A percentile compares a stretch with the other conserved stretches of the same genome.
Conservation (phyloP, 2,888 invertebrate species). For the Cheilosia variabilis region DNA sequence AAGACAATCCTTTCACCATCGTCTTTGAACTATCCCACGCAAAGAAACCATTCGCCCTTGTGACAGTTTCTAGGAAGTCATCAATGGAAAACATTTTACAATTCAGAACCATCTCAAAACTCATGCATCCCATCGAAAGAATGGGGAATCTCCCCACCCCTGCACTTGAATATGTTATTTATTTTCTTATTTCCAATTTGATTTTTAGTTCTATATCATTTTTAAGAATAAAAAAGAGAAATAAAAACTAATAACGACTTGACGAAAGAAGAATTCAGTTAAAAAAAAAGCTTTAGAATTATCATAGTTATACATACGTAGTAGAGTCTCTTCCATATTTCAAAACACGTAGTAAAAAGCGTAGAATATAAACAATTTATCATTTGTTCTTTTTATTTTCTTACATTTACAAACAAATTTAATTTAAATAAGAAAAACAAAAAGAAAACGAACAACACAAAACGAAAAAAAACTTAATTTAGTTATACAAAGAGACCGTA, state of each 20-base stretch:
- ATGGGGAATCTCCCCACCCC: background rate
- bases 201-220: slow-evolving; percentile 13
- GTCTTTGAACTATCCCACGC: too few relatives aligned
- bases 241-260: background rate
- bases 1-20: too few relatives aligned
- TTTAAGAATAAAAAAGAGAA: slow-evolving; percentile 15
- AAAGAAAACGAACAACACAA: slow-evolving; percentile 18
- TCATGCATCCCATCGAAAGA: background rate
- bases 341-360: slow-evolving; percentile 22
- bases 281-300: slow-evolving; percentile 54
- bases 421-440: slow-evolving; percentile 27
- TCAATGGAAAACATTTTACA: background rate
- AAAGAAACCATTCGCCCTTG: too few relatives aligned
- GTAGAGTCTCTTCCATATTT: slow-evolving; percentile 51
- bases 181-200: slow-evolving; percentile 13
- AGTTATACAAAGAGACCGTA: slow-evolving; percentile 29
- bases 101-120: background rate
- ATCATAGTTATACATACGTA: slow-evolving; percentile 3
- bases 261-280: slow-evolving; percentile 19
- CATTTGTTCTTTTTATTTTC: slow-evolving; percentile 21
- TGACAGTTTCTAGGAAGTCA: too few relatives aligned
- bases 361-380: slow-evolving; percentile 31
- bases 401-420: slow-evolving; percentile 28
- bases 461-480: slow-evolving; percentile 44
- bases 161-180: slow-evolving; percentile 13